These are phyloP conservation scores for Mamestra configurata DNA, from an alignment of 1,140 invertebrate genomes.

Conservation along the genomic window DNA sequence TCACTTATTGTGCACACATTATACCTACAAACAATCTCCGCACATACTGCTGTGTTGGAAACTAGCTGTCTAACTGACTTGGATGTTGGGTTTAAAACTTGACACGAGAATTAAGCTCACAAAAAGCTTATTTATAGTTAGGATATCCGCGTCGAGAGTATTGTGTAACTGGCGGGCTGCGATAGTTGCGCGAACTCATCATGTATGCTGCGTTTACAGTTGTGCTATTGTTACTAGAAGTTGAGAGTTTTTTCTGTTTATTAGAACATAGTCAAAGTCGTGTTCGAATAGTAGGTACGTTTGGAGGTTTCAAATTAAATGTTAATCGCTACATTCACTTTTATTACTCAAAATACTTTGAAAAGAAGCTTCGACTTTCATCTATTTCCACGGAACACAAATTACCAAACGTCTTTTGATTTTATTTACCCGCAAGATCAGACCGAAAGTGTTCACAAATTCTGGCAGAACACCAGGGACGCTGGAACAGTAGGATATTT, in stretches of 20 bases:
- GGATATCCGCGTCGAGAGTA: constrained; percentile 18
- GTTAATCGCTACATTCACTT: too few species aligned
- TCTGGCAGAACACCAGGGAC: too few species aligned
- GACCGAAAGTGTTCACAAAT: too few species aligned
- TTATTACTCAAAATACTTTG: too few species aligned
- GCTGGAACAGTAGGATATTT: too few species aligned
- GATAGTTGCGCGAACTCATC: neutral
- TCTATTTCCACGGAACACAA: too few species aligned
- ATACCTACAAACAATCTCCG: neutral
- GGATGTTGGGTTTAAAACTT: constrained; percentile 18
- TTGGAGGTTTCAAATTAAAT: too few species aligned
- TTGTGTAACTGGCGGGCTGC: neutral
- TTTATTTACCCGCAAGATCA: too few species aligned
- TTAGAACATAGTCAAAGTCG: too few species aligned
- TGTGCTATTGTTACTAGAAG: neutral
- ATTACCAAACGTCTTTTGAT: too few species aligned
- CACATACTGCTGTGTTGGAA: neutral
- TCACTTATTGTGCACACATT: constrained; percentile 19
- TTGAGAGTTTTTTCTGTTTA: neutral
- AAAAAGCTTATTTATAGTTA: constrained; percentile 27
- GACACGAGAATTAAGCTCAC: constrained; percentile 27
- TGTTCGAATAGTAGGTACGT: too few species aligned
- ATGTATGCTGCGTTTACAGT: neutral
- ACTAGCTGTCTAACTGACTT: constrained; percentile 8
- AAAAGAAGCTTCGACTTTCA: too few species aligned